Percentiles rank a stretch among this genome's conserved stretches.
Conservation (phyloP, 1,140 invertebrate genomes). For the Episyrphus balteatus region DNA sequence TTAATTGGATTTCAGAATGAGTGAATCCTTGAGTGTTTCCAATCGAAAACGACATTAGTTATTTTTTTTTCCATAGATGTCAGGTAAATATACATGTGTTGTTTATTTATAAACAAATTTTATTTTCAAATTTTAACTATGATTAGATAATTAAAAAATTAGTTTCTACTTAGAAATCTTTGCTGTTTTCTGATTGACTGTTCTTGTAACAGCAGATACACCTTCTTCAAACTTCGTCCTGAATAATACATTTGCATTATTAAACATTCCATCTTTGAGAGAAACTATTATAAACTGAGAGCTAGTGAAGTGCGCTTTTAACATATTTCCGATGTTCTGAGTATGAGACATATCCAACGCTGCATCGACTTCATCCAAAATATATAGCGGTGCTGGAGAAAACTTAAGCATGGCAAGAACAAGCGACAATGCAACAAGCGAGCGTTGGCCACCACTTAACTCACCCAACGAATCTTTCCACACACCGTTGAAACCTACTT, state of each 20-base stretch:
- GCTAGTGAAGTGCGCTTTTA: slow-evolving; percentile 85
- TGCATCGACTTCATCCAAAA: slow-evolving; percentile 98
- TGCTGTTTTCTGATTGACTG: slow-evolving; percentile 30
- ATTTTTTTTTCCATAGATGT: no score
- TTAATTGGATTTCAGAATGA: no score
- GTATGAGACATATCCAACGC: slow-evolving; percentile 97
- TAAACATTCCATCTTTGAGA: slow-evolving; percentile 98
- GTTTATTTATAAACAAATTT: no score
- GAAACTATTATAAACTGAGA: slow-evolving; percentile 98
- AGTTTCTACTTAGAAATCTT: no score
- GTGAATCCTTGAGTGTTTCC: no score
- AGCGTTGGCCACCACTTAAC: slow-evolving; percentile 92
- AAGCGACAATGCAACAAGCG: slow-evolving; percentile 90
- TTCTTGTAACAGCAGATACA: slow-evolving; percentile 77
- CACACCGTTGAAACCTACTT: slow-evolving; percentile 82
- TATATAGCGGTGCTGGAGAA: slow-evolving; percentile 96
- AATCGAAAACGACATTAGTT: no score
- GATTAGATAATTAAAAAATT: no score
- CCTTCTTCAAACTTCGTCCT: slow-evolving; percentile 93
- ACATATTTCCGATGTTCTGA: slow-evolving; percentile 96
- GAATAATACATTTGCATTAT: slow-evolving; percentile 97
- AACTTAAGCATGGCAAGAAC: slow-evolving; percentile 94
- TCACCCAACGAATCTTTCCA: slow-evolving; percentile 97
- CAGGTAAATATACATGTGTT: no score
- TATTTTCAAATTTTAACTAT: no score